Evolutionary conservation across 2,797 vertebrate species (phyloP).

Genomic region (Rhabdomys pumilio): DNA sequence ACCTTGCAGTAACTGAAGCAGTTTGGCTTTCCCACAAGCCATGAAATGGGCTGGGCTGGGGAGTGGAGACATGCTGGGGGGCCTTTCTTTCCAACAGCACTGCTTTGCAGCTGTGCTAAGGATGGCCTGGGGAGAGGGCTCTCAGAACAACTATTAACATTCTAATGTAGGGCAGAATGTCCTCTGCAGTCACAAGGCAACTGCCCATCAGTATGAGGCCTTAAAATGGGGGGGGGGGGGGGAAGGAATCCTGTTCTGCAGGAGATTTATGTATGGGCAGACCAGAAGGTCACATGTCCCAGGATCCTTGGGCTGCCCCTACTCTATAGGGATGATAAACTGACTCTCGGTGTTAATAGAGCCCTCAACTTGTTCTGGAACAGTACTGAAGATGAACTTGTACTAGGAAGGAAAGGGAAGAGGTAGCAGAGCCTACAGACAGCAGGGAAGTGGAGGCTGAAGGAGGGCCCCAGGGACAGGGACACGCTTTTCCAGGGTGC

Average conservation of each 20-base stretch:
- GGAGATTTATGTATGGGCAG: too few relatives aligned
- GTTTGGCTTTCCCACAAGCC: background rate
- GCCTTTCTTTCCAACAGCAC: background rate
- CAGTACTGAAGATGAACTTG: background rate
- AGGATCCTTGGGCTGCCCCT: background rate
- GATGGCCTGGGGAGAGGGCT: background rate
- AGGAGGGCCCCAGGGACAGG: background rate
- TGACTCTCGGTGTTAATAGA: background rate
- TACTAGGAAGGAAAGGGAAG: background rate
- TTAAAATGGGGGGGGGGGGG: background rate
- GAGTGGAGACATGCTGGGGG: background rate
- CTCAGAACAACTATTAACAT: fast-evolving
- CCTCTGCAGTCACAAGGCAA: fast-evolving
- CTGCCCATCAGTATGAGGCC: fast-evolving
- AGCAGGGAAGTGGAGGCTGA: too few relatives aligned
- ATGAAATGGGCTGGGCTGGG: fast-evolving
- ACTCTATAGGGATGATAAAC: background rate
- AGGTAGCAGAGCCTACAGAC: background rate
- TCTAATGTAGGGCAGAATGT: background rate
- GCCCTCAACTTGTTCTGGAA: background rate
- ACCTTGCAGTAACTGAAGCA: background rate
- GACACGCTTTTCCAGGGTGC: background rate
- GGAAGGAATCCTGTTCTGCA: too few relatives aligned
- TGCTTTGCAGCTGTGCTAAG: background rate
- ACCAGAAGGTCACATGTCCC: background rate